These are phyloP conservation scores for Dysidea cf. avara DNA, from an alignment of 37 sponge, comb jelly and placozoan genomes.

Conservation along the genomic window DNA sequence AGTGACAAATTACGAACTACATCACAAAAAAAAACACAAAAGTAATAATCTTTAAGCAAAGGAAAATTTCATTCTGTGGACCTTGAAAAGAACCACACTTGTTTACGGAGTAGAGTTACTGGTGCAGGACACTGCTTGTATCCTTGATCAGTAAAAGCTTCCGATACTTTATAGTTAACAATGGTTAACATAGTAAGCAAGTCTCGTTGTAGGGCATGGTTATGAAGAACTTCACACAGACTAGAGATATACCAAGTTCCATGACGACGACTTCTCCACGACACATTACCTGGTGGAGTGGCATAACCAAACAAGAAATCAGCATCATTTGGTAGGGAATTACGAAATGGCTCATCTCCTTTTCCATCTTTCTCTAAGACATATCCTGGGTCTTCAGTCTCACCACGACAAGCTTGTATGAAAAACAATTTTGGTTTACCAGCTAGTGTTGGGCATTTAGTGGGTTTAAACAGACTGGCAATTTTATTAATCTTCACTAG, in stretches of 20 bases:
- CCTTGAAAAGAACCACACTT: no score
- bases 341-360: not conserved
- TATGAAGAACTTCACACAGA: constrained; percentile 60
- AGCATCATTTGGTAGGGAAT: no score
- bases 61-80: no score
- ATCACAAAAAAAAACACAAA: no score
- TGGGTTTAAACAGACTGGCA: no score
- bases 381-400: constrained; percentile 52
- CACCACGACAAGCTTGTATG: constrained; percentile 90
- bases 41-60: no score
- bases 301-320: no score
- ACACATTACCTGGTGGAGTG: constrained; percentile 70
- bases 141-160: constrained; percentile 74
- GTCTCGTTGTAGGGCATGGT: constrained; percentile 52
- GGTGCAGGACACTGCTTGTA: constrained; percentile 83
- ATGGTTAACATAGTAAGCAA: constrained; percentile 79
- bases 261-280: constrained; percentile 72
- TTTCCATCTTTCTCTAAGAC: constrained; percentile 9
- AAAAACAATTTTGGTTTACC: no score
- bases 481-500: no score
- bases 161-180: constrained; percentile 71
- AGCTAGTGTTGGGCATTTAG: no score
- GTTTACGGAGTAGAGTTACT: no score
- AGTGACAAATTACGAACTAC: no score
- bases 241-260: constrained; percentile 88